Base-by-base conservation (phyloP, 2,113 vertebrate species). In the Melospiza georgiana region DNA sequence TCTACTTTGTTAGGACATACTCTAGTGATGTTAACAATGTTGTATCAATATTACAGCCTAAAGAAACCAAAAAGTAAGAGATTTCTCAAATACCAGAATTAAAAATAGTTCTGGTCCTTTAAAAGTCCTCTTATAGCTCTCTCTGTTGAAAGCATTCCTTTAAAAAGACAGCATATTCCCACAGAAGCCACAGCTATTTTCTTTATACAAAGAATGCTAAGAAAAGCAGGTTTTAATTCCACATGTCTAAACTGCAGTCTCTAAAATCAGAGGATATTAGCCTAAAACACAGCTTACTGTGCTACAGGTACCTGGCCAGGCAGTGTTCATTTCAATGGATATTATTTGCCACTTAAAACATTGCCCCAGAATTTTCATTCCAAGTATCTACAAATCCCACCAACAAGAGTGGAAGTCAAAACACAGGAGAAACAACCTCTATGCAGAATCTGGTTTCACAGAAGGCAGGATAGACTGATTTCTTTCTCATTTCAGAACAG, bases 171-270 rank as follows among this genome's bases (percentile, higher is more conserved):
- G 46, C 7, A 17, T 84, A 86, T 78, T 94, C 93, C 66, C 87
- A 83, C 30, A 92, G 54, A 90, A 85, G 49, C 71, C 30, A 66
- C 20, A 62, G 20, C 83, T 72, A 82, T 62, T 90, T 91, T 94
- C 69, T 79, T 91, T 65, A 84, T 6, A 74, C 3, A 84, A 77
- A 63, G 65, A 89, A 71, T 49, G n/a, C 43, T 52, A 80, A 67
- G 67, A 86, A 91, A 96, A 90, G 24, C 39, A 66, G 30, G 30
- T 77, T 97, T 87, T 63, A 74, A 58, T 92, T 91, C 92, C 0
- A 2, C 31, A 65, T 0, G 2, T 72, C 68, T 90, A 48, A 52
- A 78, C 5, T 51, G 44, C 18, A 65, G 52, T 49, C 49, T 52
- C 44, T 72, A 87, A 87, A 91, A 67, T 23, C 27, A 84, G 61